phyloP scores from a whole-genome alignment of 1,140 invertebrate genomes.

The Neuroterus valhalla region DNA sequence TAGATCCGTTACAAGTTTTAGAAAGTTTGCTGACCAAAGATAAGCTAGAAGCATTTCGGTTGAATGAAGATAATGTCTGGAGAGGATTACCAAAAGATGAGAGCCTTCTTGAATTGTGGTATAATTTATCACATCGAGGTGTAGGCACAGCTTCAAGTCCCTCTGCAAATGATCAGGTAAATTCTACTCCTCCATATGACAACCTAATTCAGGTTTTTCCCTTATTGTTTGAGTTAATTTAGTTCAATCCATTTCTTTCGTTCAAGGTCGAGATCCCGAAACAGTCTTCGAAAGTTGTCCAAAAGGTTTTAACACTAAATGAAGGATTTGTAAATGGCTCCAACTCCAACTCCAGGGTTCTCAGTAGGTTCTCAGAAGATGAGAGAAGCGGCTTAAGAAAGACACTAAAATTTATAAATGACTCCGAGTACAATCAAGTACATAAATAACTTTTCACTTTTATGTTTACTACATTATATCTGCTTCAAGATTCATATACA shows the following conservation, averaged over 20 bases:
- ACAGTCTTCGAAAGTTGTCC: not conserved
- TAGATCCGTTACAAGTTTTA: not conserved
- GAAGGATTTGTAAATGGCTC: not conserved
- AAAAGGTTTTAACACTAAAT: not conserved
- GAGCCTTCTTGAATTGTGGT: slow-evolving; percentile 24
- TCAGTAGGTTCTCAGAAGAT: not conserved
- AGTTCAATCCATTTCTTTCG: not conserved
- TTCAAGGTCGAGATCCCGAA: not conserved
- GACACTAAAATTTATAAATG: not conserved
- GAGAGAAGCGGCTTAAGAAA: not conserved
- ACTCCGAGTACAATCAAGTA: not conserved
- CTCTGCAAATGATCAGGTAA: not conserved
- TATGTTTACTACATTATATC: not conserved
- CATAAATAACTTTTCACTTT: not conserved
- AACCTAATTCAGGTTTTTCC: not conserved
- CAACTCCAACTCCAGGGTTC: not conserved
- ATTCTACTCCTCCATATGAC: not conserved
- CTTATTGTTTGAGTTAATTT: not conserved
- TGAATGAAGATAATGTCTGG: slow-evolving; percentile 12
- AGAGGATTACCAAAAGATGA: not conserved
- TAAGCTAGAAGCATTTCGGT: not conserved
- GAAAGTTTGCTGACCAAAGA: not conserved
- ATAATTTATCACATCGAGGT: not conserved
- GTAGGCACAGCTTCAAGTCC: not conserved
- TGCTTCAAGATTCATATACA: not conserved